These are phyloP conservation scores for Sinohyriopsis cumingii DNA, from an alignment of 2,888 invertebrate genomes.

Conservation along the genomic window DNA sequence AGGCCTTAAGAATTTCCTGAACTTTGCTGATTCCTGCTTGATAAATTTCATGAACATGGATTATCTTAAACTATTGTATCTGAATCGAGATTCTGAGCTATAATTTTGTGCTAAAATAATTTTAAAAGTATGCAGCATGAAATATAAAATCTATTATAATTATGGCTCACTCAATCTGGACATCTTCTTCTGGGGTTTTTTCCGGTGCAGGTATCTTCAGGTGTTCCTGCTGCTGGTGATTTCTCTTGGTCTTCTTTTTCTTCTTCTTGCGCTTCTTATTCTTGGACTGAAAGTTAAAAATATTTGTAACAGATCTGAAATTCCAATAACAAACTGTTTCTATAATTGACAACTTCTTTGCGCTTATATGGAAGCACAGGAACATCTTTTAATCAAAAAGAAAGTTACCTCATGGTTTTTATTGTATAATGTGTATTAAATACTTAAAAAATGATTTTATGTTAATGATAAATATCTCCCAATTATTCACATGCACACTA, in stretches of 20 bases:
- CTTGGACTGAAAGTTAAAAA: conserved; percentile 55
- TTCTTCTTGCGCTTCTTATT: conserved; percentile 67
- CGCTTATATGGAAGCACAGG: not conserved
- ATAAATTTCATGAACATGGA: too few species aligned
- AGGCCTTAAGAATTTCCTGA: too few species aligned
- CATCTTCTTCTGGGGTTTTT: conserved; percentile 33
- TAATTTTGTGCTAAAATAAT: not conserved
- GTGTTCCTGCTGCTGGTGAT: conserved; percentile 36
- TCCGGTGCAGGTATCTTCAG: conserved; percentile 24
- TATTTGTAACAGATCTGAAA: not conserved
- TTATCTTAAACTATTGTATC: not conserved
- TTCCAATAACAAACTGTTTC: not conserved
- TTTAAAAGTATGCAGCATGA: not conserved
- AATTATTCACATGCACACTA: too few species aligned
- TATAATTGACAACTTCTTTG: too few species aligned
- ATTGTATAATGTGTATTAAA: too few species aligned
- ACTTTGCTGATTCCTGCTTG: too few species aligned
- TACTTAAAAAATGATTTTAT: too few species aligned
- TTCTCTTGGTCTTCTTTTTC: conserved; percentile 62
- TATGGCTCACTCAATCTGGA: conserved; percentile 46
- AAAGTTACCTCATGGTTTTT: too few species aligned
- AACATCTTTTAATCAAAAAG: too few species aligned
- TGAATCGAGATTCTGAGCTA: not conserved
- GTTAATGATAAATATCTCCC: too few species aligned
- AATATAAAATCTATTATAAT: not conserved